Conservation (phyloP, 2,888 invertebrate genomes). For the Mesorhabditis spiculigera region DNA sequence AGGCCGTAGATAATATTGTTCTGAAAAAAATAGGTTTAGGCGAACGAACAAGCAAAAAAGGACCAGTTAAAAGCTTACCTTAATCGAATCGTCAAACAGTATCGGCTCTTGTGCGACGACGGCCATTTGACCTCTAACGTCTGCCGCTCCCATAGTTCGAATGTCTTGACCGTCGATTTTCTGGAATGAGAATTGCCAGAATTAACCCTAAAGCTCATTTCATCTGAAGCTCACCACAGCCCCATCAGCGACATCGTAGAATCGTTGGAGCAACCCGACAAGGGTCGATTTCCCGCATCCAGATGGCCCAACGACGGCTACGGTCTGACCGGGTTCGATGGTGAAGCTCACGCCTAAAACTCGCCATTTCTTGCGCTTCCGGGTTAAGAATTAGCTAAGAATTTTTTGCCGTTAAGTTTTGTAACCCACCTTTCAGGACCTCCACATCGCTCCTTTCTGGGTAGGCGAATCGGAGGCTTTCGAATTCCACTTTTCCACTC, state of each 20-base stretch:
- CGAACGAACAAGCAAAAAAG: neutral
- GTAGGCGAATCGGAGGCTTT: slow-evolving; percentile 58
- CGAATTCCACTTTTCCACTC: slow-evolving; percentile 41
- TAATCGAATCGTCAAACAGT: slow-evolving; percentile 60
- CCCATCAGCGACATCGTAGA: slow-evolving; percentile 75
- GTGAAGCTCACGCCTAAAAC: slow-evolving; percentile 29
- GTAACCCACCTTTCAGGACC: slow-evolving; percentile 30
- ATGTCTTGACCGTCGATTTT: slow-evolving; percentile 58
- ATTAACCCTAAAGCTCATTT: neutral
- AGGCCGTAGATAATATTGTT: slow-evolving; percentile 82
- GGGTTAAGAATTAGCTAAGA: no score
- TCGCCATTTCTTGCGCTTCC: no score
- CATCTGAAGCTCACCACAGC: slow-evolving; percentile 63
- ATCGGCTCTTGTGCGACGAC: slow-evolving; percentile 89
- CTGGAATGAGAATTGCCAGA: slow-evolving; percentile 17
- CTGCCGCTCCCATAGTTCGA: slow-evolving; percentile 61
- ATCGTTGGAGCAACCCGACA: slow-evolving; percentile 69
- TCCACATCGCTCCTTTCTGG: slow-evolving; percentile 57
- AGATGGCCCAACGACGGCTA: slow-evolving; percentile 56
- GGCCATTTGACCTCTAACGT: slow-evolving; percentile 75
- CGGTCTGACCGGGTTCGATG: slow-evolving; percentile 27
- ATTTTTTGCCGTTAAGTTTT: no score
- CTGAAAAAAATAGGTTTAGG: neutral
- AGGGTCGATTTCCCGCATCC: slow-evolving; percentile 62
- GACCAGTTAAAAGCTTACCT: slow-evolving; percentile 60